These are phyloP conservation scores for Conomelus anceps DNA, from an alignment of 2,888 invertebrate species.

Conservation along the genomic window DNA sequence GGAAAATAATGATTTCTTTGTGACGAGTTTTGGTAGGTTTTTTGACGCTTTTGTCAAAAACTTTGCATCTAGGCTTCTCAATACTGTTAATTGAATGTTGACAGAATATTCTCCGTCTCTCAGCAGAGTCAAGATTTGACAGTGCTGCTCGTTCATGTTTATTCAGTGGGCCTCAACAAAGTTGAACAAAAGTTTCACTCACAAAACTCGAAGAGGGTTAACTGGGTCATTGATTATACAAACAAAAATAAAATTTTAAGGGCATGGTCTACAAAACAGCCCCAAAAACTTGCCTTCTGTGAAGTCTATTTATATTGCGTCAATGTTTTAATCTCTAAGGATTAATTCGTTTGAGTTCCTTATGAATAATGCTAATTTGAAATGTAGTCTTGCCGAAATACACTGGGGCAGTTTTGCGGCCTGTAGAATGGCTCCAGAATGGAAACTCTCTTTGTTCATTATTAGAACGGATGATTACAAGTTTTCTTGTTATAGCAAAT, in stretches of 20 bases:
- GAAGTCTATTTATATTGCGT: background rate
- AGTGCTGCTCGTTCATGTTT: background rate
- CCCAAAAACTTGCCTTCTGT: background rate
- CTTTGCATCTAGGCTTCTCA: too few relatives aligned
- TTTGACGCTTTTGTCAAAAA: too few relatives aligned
- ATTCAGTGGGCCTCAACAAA: background rate
- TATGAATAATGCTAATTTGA: background rate
- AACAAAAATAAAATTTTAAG: background rate
- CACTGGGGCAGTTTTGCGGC: background rate
- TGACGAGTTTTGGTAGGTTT: too few relatives aligned
- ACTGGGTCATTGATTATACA: background rate
- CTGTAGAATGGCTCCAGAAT: background rate
- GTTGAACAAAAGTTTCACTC: background rate
- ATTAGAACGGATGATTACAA: background rate
- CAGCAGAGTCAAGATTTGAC: background rate
- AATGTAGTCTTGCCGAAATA: background rate
- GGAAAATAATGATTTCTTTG: too few relatives aligned
- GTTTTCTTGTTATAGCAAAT: background rate
- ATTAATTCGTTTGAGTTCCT: background rate
- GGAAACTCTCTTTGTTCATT: too few relatives aligned
- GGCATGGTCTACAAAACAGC: background rate
- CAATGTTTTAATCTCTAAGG: background rate
- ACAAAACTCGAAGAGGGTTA: background rate
- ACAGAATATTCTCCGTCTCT: background rate
- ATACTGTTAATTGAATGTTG: background rate